Base-by-base conservation (phyloP, 2,888 invertebrate genomes). In the Colostygia pectinataria region DNA sequence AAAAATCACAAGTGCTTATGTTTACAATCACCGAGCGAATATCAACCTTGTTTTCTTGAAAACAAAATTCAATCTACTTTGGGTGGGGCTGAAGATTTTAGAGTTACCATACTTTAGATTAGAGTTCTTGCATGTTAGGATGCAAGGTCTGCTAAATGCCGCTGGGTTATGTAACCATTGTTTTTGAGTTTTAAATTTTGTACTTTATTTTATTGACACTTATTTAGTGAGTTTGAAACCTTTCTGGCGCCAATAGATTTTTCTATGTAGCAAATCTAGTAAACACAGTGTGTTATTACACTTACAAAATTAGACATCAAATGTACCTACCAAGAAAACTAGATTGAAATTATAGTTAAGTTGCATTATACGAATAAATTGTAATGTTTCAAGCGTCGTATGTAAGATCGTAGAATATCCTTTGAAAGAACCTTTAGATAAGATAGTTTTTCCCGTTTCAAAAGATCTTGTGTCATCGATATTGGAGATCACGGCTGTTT, bases 1-100 rank as follows among this genome's bases (percentile, higher is more conserved):
- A 64, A 62, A 65, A 55, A 53, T 38, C 41, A 54, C 47, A 45
- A 55, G 46, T 46, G 40, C 45, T 48, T 51, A 49, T 45, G 44
- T 47, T 52, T 42, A 10, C 31, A 9, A 18, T 7, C 7, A 5
- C 7, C 15, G 13, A 6, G 6, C 12, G 10, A 42, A 15, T 24
- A 29, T 28, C 14, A 28, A 10, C 34, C 37, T 41, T 42, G 29
- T 29, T 4, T 8, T 20, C 8, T 2, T 1, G 4, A 9, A 0
- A 0, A n/a, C 20, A 48, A 13, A 14, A 27, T 38, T 15, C 7
- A 27, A 27, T 23, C 27, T 41, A 5, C 13, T 25, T 9, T 20
- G 24, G 0, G 4, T 8, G 9, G 25, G 15, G 7, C 15, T 44
- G 20, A 23, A 10, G 14, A 20, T 24, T 34, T 29, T 28, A 44